Evolutionary conservation across 2,797 vertebrate species (phyloP).

Genomic region (Platalea minor): DNA sequence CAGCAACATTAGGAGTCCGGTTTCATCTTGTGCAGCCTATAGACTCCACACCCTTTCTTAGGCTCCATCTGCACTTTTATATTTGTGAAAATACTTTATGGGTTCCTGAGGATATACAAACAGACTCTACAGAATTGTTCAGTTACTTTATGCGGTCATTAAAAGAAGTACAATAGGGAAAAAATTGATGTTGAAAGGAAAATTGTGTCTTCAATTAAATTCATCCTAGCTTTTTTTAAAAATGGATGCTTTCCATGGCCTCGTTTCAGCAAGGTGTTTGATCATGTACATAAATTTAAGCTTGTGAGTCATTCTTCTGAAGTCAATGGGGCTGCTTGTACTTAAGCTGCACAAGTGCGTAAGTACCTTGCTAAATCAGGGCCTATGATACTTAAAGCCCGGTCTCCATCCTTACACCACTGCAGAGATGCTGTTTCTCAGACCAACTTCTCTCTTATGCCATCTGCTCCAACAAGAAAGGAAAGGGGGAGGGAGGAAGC

Average conservation of each 20-base stretch:
- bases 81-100: slow-evolving; percentile 27
- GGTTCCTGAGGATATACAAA: slow-evolving; percentile 17
- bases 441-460: slow-evolving; percentile 4
- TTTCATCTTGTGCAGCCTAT: slow-evolving; percentile 31
- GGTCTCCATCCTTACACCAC: neutral
- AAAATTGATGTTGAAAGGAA: slow-evolving; percentile 35
- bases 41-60: slow-evolving; percentile 35
- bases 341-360: neutral
- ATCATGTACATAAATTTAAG: slow-evolving; percentile 57
- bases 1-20: slow-evolving; percentile 22
- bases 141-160: slow-evolving; percentile 31
- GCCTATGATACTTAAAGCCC: neutral
- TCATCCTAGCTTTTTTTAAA: slow-evolving; percentile 11
- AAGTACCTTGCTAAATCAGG: slow-evolving; percentile 38
- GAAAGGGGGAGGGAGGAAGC: slow-evolving; percentile 17
- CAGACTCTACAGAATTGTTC: slow-evolving; percentile 9
- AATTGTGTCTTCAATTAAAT: slow-evolving; percentile 38
- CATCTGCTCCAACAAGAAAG: slow-evolving; percentile 12
- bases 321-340: slow-evolving; percentile 25
- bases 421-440: neutral
- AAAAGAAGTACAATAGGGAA: slow-evolving; percentile 26
- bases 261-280: slow-evolving; percentile 52
- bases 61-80: slow-evolving; percentile 12
- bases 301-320: slow-evolving; percentile 63
- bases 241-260: slow-evolving; percentile 27